Evolutionary conservation across 2,888 invertebrate genomes (phyloP).

Genomic region (Panzeria rudis): DNA sequence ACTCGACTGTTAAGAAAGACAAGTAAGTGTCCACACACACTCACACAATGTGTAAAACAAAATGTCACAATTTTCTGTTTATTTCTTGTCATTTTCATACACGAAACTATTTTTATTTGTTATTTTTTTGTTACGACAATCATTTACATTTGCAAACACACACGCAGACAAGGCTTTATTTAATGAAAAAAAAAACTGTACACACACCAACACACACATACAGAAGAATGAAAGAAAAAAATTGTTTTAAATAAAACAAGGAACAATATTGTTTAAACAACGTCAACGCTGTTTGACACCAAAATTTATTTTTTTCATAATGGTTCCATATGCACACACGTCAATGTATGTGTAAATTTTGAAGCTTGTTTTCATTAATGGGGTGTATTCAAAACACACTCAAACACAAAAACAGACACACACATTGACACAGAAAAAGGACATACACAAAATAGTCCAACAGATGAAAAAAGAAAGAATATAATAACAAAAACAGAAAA

Average conservation of each 20-base stretch:
- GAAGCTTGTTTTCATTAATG: constrained; percentile 39
- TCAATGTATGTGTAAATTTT: neutral
- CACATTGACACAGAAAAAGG: constrained; percentile 25
- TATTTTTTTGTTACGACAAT: constrained; percentile 10
- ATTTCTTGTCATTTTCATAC: constrained; percentile 49
- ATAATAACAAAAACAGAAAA: constrained; percentile 51
- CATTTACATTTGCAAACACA: constrained; percentile 16
- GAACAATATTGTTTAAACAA: constrained; percentile 68
- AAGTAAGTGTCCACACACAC: constrained; percentile 17
- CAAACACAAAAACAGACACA: neutral
- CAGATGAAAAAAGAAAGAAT: constrained; percentile 32
- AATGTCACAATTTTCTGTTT: constrained; percentile 62
- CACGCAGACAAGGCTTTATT: constrained; percentile 31
- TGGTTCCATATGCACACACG: neutral
- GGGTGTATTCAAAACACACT: constrained; percentile 27
- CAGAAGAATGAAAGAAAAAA: neutral
- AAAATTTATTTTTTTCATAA: constrained; percentile 35
- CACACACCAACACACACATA: constrained; percentile 6
- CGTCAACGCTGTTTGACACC: constrained; percentile 70
- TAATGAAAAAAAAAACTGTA: constrained; percentile 45
- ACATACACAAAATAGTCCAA: constrained; percentile 34
- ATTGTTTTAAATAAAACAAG: constrained; percentile 46
- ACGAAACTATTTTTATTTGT: constrained; percentile 44
- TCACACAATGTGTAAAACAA: constrained; percentile 37
- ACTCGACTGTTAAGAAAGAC: constrained; percentile 40